These are phyloP conservation scores for Heliconius aoede DNA, from an alignment of 2,888 invertebrate genomes.

Conservation along the genomic window DNA sequence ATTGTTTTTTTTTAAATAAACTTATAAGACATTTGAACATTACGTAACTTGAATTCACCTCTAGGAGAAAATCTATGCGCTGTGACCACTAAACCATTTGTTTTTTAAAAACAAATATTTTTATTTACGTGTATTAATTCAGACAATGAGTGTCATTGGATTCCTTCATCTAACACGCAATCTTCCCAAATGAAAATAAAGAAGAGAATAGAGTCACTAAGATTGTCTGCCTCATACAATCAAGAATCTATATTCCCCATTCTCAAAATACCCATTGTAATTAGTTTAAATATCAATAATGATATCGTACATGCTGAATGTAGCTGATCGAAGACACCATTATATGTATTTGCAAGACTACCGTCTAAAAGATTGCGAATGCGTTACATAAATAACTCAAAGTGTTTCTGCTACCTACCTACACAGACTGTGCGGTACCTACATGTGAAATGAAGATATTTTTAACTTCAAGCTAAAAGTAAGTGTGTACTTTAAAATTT, in stretches of 20 bases:
- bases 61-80: no score
- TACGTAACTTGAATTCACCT: no score
- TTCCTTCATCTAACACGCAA: no score
- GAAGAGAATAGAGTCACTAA: not conserved
- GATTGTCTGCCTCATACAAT: no score
- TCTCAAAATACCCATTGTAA: not conserved
- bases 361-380: constrained; percentile 21
- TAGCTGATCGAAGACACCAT: not conserved
- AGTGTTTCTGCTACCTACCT: constrained; percentile 18
- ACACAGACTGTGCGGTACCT: constrained; percentile 18
- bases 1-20: no score
- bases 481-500: not conserved
- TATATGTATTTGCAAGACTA: constrained; percentile 17
- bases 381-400: constrained; percentile 23
- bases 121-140: no score
- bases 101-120: no score
- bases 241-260: not conserved
- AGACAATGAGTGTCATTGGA: no score
- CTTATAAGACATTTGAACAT: no score
- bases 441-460: constrained; percentile 20
- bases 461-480: constrained; percentile 6
- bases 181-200: not conserved
- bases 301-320: constrained; percentile 5
- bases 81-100: not conserved
- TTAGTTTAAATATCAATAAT: not conserved